Base-by-base conservation (phyloP, 1,140 invertebrate species). In the Oreohelix idahoensis region DNA sequence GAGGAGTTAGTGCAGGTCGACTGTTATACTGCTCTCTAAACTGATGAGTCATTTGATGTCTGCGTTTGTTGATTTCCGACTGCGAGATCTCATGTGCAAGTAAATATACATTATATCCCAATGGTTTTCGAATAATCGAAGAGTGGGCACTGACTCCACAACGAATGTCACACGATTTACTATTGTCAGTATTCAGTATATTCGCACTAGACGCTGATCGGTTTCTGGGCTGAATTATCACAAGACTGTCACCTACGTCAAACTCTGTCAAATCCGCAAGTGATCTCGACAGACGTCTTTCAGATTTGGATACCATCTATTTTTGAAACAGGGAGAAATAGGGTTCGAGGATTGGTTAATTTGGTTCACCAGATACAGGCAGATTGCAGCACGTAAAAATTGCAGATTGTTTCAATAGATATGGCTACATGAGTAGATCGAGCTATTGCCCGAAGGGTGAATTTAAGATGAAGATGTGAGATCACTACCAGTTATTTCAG, bases 251-350 rank as follows among this genome's bases (percentile, higher is more conserved):
- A 32, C 10, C 17, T 20, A 51, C 32, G 45, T 45, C n/a, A 38
- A 32, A 10, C 38, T 76, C 42, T 26, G 29, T 51, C 39, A 76
- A 76, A 78, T 78, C 76, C 17, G 51, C 76, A 8, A 58, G 32
- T 32, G 76, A 78, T 45, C 76, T 32, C 11, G 38, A 29, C 32
- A 42, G 76, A 15, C 51, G 76, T 17, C 45, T 13, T 35, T 29
- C 69, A 8, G 38, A 36, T 38, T 39, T 39, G 10, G 69, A 71
- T 23, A 38, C 5, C 69, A 71, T 71, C 69, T 71, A 35, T 32
- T 39, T 35, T 11, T 8, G 13, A 36, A 71, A 71, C 8, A 49
- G 8, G 17, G 45, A 17, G n/a, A n/a, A n/a, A n/a, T n/a, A n/a
- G n/a, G n/a, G n/a, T n/a, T n/a, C n/a, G n/a, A n/a, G n/a, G n/a